Evolutionary conservation across 2,113 vertebrate species (phyloP).

Genomic region (Microcebus tavaratra): DNA sequence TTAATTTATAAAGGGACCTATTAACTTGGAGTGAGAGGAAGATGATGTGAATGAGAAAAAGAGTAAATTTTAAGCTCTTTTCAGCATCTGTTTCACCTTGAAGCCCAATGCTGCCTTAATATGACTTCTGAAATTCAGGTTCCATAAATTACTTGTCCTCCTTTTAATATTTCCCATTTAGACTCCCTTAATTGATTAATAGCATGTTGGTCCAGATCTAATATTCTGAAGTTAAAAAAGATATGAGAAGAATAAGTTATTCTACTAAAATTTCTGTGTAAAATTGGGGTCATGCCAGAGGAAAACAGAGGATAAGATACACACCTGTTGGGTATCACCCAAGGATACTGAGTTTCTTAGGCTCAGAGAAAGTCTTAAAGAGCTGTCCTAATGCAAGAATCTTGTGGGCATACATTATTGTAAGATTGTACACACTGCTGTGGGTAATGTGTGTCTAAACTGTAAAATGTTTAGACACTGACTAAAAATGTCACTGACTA

Average conservation of each 20-base stretch:
- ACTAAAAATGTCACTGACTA: neutral
- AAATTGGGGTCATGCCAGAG: slow-evolving; percentile 30
- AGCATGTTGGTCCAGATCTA: neutral
- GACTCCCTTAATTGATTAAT: neutral
- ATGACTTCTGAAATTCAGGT: slow-evolving; percentile 8
- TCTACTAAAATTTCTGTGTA: neutral
- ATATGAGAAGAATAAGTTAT: neutral
- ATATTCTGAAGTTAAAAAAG: slow-evolving; percentile 41
- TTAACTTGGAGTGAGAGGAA: neutral
- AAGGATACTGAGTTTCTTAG: neutral
- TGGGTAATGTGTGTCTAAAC: neutral
- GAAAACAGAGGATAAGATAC: slow-evolving; percentile 27
- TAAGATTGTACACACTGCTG: neutral
- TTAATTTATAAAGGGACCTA: neutral
- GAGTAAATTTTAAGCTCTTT: neutral
- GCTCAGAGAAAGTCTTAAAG: neutral
- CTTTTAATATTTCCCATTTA: neutral
- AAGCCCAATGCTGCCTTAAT: neutral
- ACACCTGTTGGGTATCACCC: neutral
- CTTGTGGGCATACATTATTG: neutral
- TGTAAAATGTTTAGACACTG: neutral
- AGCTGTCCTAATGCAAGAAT: neutral
- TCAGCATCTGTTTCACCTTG: neutral
- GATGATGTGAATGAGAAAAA: neutral
- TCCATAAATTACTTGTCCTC: neutral